Evolutionary conservation across 2,797 vertebrate genomes (phyloP).

Genomic region (Gobionotothen gibberifrons): DNA sequence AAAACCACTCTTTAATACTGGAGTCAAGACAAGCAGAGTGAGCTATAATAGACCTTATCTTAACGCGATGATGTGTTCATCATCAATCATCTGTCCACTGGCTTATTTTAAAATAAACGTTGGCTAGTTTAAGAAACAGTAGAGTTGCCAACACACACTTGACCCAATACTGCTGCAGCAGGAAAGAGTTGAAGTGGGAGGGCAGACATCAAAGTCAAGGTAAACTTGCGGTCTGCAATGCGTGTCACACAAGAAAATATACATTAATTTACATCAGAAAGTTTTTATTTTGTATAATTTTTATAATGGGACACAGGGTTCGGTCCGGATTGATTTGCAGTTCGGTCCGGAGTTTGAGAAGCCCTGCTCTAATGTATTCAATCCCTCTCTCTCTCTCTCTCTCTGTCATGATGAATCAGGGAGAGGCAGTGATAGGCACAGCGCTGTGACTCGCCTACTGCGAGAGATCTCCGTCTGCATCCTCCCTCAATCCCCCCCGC

Average conservation of each 20-base stretch:
- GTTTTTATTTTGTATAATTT: no score
- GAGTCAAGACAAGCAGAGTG: neutral
- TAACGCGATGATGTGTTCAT: neutral
- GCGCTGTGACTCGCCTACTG: constrained; percentile 69
- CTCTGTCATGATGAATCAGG: constrained; percentile 79
- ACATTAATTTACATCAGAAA: no score
- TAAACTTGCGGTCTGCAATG: no score
- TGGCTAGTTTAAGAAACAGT: neutral
- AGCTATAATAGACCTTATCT: neutral
- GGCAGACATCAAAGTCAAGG: neutral
- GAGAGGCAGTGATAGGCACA: constrained; percentile 83
- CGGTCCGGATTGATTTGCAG: no score
- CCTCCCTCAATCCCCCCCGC: constrained; percentile 47
- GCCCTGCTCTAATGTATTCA: constrained; percentile 46
- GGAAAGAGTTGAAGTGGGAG: neutral
- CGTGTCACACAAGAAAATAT: no score
- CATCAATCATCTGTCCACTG: neutral
- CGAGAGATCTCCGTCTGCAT: constrained; percentile 67
- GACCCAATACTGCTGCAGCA: constrained; percentile 11
- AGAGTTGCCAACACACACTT: constrained; percentile 14
- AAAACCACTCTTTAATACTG: constrained; percentile 2
- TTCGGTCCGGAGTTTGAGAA: no score
- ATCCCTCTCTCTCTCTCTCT: constrained; percentile 46
- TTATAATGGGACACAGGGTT: no score
- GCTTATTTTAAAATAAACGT: neutral